Evolutionary conservation across 2,113 vertebrate genomes (phyloP).

Genomic region (Pluvianellus socialis): DNA sequence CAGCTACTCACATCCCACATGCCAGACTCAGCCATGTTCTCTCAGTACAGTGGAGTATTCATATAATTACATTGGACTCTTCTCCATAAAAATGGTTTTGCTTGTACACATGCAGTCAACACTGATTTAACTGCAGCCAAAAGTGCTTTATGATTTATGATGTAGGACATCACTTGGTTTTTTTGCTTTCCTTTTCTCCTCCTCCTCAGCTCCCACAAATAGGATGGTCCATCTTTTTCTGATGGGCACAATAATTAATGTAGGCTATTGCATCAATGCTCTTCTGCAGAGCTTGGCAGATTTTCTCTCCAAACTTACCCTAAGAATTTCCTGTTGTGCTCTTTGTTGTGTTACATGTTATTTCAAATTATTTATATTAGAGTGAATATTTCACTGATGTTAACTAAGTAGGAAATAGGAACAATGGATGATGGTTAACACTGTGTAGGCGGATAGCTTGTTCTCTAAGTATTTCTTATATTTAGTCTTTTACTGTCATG

Average conservation of each 20-base stretch:
- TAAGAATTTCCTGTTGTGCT: neutral
- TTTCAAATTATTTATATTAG: neutral
- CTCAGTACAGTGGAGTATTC: neutral
- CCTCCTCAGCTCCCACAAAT: neutral
- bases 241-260: neutral
- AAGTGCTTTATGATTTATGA: neutral
- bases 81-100: neutral
- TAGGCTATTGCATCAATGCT: neutral
- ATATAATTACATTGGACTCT: neutral
- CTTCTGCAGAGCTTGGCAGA: neutral
- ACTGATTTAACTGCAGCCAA: neutral
- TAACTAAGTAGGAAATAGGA: neutral
- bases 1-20: fast-evolving
- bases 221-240: neutral
- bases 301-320: neutral
- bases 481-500: conserved; percentile 37
- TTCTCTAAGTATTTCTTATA: conserved; percentile 19
- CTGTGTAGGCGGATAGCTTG: conserved; percentile 25
- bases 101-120: neutral
- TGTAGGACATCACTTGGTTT: neutral
- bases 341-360: neutral
- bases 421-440: neutral
- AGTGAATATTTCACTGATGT: conserved; percentile 21
- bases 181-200: neutral
- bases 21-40: neutral